A percentile compares a stretch with the other conserved stretches of the same genome.
Evolutionary conservation across 2,797 vertebrate species (phyloP).

Genomic region (Enteromius radiatus): DNA sequence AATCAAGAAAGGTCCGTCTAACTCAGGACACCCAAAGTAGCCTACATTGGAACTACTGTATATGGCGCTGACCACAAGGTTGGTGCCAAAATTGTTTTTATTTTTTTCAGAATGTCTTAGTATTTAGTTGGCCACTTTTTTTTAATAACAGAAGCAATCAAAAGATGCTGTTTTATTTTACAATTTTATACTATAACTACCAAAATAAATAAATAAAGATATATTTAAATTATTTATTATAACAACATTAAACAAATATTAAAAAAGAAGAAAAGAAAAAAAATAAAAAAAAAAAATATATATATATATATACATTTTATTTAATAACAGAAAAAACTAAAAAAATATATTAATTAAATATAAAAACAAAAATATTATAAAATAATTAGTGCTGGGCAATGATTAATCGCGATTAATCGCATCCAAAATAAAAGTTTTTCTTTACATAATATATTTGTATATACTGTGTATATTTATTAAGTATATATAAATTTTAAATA

Average conservation of each 20-base stretch:
- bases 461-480: too few species aligned
- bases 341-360: neutral
- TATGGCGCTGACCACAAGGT: neutral
- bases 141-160: neutral
- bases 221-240: neutral
- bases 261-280: too few species aligned
- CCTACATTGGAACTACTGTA: neutral
- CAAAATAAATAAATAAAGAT: neutral
- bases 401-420: too few species aligned
- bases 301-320: neutral
- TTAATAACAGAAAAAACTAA: neutral
- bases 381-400: too few species aligned
- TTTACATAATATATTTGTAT: too few species aligned
- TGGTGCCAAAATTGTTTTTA: neutral
- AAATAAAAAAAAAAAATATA: too few species aligned
- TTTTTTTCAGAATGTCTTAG: neutral
- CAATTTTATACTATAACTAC: neutral
- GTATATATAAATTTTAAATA: too few species aligned
- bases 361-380: neutral
- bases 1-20: neutral
- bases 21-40: neutral
- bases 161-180: neutral
- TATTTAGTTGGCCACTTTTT: neutral
- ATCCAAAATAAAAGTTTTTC: too few species aligned
- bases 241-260: neutral